Conservation (phyloP, 2,888 invertebrate species). For the Marasmarcha lunaedactyla region DNA sequence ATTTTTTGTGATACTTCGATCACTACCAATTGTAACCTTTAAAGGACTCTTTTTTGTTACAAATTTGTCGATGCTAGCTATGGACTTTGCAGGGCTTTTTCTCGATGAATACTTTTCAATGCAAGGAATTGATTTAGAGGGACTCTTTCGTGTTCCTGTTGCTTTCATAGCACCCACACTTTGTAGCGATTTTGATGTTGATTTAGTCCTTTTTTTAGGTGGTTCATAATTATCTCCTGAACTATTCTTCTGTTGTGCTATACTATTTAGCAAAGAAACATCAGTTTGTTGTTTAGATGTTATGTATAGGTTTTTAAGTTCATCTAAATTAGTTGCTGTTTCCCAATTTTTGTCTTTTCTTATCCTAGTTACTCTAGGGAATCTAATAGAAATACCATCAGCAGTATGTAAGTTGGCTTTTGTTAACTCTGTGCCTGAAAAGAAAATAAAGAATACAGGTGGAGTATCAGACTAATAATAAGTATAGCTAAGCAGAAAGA, state of each 20-base stretch:
- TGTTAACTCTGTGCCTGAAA: slow-evolving; percentile 79
- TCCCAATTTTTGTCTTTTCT: slow-evolving; percentile 88
- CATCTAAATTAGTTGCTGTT: slow-evolving; percentile 83
- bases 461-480: slow-evolving; percentile 6
- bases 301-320: slow-evolving; percentile 76
- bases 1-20: background rate
- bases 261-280: slow-evolving; percentile 54
- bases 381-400: slow-evolving; percentile 92
- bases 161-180: background rate
- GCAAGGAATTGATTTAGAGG: slow-evolving; percentile 4
- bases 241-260: slow-evolving; percentile 38
- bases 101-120: slow-evolving; percentile 4
- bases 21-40: slow-evolving; percentile 2
- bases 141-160: slow-evolving; percentile 6
- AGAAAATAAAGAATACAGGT: slow-evolving; percentile 7
- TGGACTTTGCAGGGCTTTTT: slow-evolving; percentile 5
- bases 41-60: slow-evolving; percentile 8
- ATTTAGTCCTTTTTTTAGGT: slow-evolving; percentile 33
- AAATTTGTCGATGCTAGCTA: slow-evolving; percentile 1
- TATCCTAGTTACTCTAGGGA: slow-evolving; percentile 88
- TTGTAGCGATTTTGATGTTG: slow-evolving; percentile 23
- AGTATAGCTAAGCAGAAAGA: too few species aligned
- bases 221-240: slow-evolving; percentile 29
- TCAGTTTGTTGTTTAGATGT: slow-evolving; percentile 77
- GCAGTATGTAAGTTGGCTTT: slow-evolving; percentile 90